Evolutionary conservation across 2,888 invertebrate species (phyloP), one percentile per base, ranked within the genome.

Genomic region (Rotaria magnacalcarata): DNA sequence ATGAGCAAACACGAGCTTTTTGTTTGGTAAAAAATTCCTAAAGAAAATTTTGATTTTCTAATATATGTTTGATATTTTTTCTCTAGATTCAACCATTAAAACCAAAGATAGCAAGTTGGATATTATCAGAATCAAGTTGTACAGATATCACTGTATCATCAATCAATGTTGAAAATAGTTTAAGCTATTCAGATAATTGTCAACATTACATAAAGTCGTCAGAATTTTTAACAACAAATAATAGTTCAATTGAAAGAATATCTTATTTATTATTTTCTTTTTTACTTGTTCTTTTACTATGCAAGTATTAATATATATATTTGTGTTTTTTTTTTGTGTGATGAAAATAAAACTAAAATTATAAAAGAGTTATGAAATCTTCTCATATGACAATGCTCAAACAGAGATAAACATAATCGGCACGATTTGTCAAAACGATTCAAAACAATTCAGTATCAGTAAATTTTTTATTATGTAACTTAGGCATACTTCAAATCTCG

Each of bases 111-210:
- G 80, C 80, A 47, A n/a, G 47, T 47, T 80, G 80, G 80, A 80
- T 80, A 11, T 4, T 80, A 24, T 80, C 43, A 8, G 80, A 47
- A 24, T 47, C 43, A 24, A 80, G 80, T 47, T 80, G 80, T 80
- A 80, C 43, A 47, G 11, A 80, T n/a, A 11, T 80, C n/a, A 10
- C 5, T 80, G 0, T 19, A 47, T 47, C 24, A 47, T 80, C 43
- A 47, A 80, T 47, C 2, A 80, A 47, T 80, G 80, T 80, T n/a
- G 80, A 80, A 47, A 80, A 80, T 47, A 80, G 80, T 80, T n/a
- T 80, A 43, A 80, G 80, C 24, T 80, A 80, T 80, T 47, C 80
- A 24, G 47, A 47, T 47, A 47, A 3, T 21, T 80, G 47, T 80
- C 24, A 47, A 24, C 80, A 80, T 10, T 80, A 80, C n/a, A 80